phyloP scores from a whole-genome alignment of 2,113 vertebrate species.

The Phrynosoma platyrhinos region DNA sequence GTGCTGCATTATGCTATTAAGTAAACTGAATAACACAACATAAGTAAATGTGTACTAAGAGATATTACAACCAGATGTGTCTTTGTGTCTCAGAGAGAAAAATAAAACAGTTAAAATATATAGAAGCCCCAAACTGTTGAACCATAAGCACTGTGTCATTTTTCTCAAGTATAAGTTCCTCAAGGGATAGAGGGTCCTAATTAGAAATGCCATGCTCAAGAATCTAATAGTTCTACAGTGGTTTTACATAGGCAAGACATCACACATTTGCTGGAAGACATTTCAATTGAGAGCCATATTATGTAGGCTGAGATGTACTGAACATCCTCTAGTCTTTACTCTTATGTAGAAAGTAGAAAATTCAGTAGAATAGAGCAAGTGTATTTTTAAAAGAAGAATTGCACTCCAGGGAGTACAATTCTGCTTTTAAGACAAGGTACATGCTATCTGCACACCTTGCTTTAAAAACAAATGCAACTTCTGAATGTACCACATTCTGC shows the following conservation, averaged over 20 bases:
- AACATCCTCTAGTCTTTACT: not conserved
- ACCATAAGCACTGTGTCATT: not conserved
- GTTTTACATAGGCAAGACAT: not conserved
- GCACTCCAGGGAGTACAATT: too few species aligned
- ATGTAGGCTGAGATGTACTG: not conserved
- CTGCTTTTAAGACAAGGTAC: too few species aligned
- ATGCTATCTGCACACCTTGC: too few species aligned
- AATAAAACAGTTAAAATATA: slow-evolving; percentile 20
- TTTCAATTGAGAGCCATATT: not conserved
- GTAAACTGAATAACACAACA: not conserved
- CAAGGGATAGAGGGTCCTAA: not conserved
- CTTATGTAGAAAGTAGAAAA: not conserved
- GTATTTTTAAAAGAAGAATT: too few species aligned
- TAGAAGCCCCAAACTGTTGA: slow-evolving; percentile 3
- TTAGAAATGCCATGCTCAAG: not conserved
- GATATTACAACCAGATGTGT: slow-evolving; percentile 30
- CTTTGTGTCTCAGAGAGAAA: slow-evolving; percentile 4
- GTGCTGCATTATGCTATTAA: not conserved
- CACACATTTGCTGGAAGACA: too few species aligned
- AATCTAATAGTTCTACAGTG: not conserved
- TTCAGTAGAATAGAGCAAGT: not conserved
- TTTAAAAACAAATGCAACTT: too few species aligned
- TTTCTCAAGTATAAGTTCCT: not conserved
- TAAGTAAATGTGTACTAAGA: slow-evolving; percentile 9
- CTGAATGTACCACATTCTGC: too few species aligned